These are phyloP conservation scores for Caenorhabditis macrosperma DNA, from an alignment of 2,888 invertebrate species.

Conservation along the genomic window DNA sequence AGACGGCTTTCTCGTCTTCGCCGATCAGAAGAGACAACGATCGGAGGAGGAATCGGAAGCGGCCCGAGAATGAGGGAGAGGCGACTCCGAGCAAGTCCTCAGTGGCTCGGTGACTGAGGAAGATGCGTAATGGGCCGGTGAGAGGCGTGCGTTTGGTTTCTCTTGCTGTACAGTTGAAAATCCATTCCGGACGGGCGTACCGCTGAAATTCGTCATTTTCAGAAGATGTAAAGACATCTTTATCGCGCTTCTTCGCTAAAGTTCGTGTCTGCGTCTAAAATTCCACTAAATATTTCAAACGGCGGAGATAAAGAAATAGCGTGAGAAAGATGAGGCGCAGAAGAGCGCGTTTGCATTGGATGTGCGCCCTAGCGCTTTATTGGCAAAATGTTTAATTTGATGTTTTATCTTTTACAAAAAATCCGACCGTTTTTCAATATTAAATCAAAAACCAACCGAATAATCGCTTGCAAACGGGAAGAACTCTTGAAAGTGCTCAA, in stretches of 20 bases:
- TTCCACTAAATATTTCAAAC: too few relatives aligned
- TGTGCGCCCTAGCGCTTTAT: too few relatives aligned
- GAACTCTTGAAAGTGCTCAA: conserved; percentile 4
- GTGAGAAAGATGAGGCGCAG: too few relatives aligned
- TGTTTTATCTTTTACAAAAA: not conserved
- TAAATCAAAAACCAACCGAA: not conserved
- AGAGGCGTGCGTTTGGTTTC: not conserved
- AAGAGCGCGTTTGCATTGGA: too few relatives aligned
- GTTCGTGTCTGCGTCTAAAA: too few relatives aligned
- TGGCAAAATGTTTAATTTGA: not conserved
- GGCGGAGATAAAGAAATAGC: too few relatives aligned
- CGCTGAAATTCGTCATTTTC: conserved; percentile 8
- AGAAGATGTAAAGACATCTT: too few relatives aligned
- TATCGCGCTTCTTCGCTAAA: too few relatives aligned
- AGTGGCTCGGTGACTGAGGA: conserved; percentile 2
- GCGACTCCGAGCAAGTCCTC: conserved; percentile 26
- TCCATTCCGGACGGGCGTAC: conserved; percentile 36
- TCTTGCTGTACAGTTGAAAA: conserved; percentile 15
- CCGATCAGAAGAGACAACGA: conserved; percentile 32
- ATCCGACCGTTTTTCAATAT: not conserved
- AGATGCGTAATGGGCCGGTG: conserved; percentile 20
- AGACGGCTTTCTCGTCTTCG: conserved; percentile 39
- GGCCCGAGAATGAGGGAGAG: conserved; percentile 21
- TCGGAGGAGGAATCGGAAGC: conserved; percentile 36
- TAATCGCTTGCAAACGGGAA: conserved; percentile 21